phyloP scores from a whole-genome alignment of 1,140 invertebrate species.

The Scaptomyza graminum region DNA sequence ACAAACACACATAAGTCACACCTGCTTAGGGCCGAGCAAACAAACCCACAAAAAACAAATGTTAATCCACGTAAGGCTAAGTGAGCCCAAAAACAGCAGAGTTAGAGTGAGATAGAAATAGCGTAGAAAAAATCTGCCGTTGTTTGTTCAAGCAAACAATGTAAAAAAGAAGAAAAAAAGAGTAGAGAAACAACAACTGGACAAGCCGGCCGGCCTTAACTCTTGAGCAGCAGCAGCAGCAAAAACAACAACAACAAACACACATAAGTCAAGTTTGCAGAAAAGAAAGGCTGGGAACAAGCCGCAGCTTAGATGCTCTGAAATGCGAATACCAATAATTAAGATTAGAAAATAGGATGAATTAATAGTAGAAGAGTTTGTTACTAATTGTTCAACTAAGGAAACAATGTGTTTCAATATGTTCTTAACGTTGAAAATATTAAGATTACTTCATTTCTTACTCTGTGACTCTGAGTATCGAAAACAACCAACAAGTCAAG shows the following conservation, averaged over 20 bases:
- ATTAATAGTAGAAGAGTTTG: too few relatives aligned
- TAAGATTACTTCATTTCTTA: too few relatives aligned
- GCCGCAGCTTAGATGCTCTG: slow-evolving; percentile 2
- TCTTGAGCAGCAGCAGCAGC: slow-evolving; percentile 14
- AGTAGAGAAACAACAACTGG: slow-evolving; percentile 36
- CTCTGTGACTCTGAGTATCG: too few relatives aligned
- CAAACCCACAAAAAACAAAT: slow-evolving; percentile 57
- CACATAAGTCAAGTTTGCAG: neutral
- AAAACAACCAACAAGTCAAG: too few relatives aligned
- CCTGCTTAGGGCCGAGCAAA: slow-evolving; percentile 61
- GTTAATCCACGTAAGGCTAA: slow-evolving; percentile 43
- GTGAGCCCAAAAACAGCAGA: slow-evolving; percentile 13
- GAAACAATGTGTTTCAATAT: too few relatives aligned
- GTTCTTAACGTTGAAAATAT: too few relatives aligned
- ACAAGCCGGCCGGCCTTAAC: slow-evolving; percentile 61
- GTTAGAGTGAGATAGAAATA: neutral
- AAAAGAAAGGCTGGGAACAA: neutral
- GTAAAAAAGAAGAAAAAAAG: slow-evolving; percentile 21
- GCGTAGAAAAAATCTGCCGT: slow-evolving; percentile 21
- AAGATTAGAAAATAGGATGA: too few relatives aligned
- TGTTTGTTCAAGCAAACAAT: slow-evolving; percentile 43
- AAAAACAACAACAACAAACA: slow-evolving; percentile 16
- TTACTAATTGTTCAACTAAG: too few relatives aligned
- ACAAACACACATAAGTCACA: slow-evolving; percentile 54
- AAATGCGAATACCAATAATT: neutral